Evolutionary conservation across 2,888 invertebrate genomes (phyloP).

Genomic region (Oscheius myriophilus): DNA sequence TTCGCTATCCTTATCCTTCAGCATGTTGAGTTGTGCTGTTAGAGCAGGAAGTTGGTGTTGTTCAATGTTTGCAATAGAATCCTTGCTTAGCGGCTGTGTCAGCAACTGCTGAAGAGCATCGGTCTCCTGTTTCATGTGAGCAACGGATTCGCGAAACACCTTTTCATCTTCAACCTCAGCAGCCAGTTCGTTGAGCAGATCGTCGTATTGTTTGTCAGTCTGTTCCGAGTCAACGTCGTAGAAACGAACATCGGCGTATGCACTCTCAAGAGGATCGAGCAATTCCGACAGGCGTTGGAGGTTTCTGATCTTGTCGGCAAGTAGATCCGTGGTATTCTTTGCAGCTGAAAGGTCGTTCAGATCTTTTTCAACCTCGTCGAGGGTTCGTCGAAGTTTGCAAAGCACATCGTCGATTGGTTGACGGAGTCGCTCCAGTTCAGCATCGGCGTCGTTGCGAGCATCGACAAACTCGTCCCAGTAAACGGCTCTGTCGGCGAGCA

Average conservation of each 20-base stretch:
- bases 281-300: constrained; percentile 55
- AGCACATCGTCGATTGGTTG: constrained; percentile 35
- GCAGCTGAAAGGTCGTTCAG: constrained; percentile 32
- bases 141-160: constrained; percentile 43
- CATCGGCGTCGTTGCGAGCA: constrained; percentile 50
- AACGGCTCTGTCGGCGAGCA: constrained; percentile 45
- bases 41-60: constrained; percentile 38
- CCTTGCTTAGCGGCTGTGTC: constrained; percentile 19
- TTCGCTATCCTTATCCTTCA: constrained; percentile 41
- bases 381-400: constrained; percentile 32
- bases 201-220: constrained; percentile 50
- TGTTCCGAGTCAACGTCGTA: constrained; percentile 59
- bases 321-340: constrained; percentile 35
- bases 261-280: constrained; percentile 57
- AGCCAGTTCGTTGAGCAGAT: constrained; percentile 40
- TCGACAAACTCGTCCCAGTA: constrained; percentile 50
- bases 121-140: constrained; percentile 44
- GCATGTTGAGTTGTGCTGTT: constrained; percentile 39
- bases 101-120: constrained; percentile 33
- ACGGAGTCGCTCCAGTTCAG: constrained; percentile 43
- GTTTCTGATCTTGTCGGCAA: constrained; percentile 35
- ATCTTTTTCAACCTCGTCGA: constrained; percentile 35
- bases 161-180: constrained; percentile 45
- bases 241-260: constrained; percentile 62
- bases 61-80: constrained; percentile 4